phyloP scores from a whole-genome alignment of 37 sponge, comb jelly and placozoan species.

The Tethya wilhelma region DNA sequence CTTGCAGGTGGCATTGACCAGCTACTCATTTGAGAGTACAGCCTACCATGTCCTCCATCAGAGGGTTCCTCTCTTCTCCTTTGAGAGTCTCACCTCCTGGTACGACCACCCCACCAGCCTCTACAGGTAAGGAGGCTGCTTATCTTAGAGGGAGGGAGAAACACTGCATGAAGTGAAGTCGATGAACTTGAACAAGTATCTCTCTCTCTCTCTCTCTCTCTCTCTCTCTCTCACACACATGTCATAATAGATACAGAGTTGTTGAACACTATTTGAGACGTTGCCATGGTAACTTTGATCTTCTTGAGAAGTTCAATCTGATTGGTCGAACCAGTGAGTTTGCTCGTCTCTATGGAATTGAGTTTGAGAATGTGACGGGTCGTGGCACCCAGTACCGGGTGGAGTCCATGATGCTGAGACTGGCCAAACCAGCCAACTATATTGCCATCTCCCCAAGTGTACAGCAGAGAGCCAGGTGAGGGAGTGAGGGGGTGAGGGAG shows the following conservation, averaged over 20 bases:
- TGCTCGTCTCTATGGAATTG: constrained; percentile 96
- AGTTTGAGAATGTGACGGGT: constrained; percentile 87
- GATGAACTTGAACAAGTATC: too few relatives aligned
- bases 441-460: constrained; percentile 89
- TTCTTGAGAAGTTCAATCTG: constrained; percentile 87
- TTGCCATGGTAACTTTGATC: constrained; percentile 66
- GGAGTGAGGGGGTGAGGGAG: not conserved
- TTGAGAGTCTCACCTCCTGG: constrained; percentile 75
- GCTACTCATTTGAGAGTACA: constrained; percentile 90
- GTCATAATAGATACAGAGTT: constrained; percentile 46
- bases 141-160: not conserved
- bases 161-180: too few relatives aligned
- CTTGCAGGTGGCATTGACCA: constrained; percentile 71
- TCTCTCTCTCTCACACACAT: not conserved
- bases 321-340: constrained; percentile 96
- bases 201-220: not conserved
- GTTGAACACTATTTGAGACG: constrained; percentile 83
- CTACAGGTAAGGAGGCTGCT: constrained; percentile 19
- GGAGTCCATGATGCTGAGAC: constrained; percentile 96
- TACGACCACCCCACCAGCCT: constrained; percentile 40
- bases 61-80: constrained; percentile 74
- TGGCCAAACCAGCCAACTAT: constrained; percentile 87
- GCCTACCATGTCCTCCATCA: constrained; percentile 89
- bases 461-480: constrained; percentile 91
- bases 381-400: constrained; percentile 96